phyloP scores from a whole-genome alignment of 2,797 vertebrate species.

The Danionella dracula region DNA sequence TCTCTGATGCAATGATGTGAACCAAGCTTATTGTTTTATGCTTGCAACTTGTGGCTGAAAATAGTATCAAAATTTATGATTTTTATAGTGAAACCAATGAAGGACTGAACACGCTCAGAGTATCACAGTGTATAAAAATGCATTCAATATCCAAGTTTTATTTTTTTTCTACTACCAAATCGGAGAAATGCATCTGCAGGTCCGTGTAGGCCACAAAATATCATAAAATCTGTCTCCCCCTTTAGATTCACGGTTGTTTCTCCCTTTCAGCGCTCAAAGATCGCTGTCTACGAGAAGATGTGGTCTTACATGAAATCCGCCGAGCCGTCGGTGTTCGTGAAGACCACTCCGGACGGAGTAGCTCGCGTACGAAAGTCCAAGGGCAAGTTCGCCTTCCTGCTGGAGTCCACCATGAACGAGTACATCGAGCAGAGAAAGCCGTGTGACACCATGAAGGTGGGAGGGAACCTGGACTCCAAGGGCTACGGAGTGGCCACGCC shows the following conservation, averaged over 20 bases:
- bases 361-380: conserved; percentile 96
- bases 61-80: no score
- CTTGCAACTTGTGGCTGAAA: no score
- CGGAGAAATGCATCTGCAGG: no score
- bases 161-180: no score
- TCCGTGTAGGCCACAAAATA: no score
- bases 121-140: no score
- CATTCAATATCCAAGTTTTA: no score
- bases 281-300: conserved; percentile 99
- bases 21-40: no score
- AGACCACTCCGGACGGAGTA: conserved; percentile 97
- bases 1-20: no score
- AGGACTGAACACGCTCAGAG: no score
- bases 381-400: conserved; percentile 98
- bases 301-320: conserved; percentile 99
- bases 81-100: no score
- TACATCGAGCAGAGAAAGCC: conserved; percentile 99
- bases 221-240: no score
- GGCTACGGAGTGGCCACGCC: conserved; percentile 99
- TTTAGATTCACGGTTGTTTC: not conserved
- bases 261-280: conserved; percentile 80
- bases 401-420: conserved; percentile 98
- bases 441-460: conserved; percentile 99
- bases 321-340: conserved; percentile 97
- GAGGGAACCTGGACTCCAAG: conserved; percentile 99